These are phyloP conservation scores for Phasia obesa DNA, from an alignment of 2,888 invertebrate genomes.

Conservation along the genomic window DNA sequence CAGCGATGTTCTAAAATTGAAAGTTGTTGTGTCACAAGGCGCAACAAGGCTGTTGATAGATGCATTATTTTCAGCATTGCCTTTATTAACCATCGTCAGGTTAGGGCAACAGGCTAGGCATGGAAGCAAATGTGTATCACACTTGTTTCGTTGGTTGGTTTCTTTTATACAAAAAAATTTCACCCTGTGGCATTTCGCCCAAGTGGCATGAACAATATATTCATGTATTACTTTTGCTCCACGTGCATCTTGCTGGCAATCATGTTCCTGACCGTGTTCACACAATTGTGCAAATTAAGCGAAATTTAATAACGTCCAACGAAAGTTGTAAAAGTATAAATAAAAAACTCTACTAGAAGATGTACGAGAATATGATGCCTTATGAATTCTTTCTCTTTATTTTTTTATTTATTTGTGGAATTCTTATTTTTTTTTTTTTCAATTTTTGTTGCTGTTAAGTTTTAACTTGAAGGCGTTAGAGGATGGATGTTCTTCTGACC, in stretches of 20 bases:
- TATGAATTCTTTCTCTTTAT: constrained; percentile 15
- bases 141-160: no score
- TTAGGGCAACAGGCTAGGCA: no score
- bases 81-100: no score
- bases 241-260: constrained; percentile 57
- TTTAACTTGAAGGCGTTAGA: constrained; percentile 32
- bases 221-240: neutral
- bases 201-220: neutral
- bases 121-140: no score
- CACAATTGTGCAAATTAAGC: constrained; percentile 70
- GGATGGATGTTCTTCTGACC: neutral
- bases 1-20: no score
- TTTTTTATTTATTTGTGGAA: neutral
- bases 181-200: neutral
- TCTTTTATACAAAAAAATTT: neutral
- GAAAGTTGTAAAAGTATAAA: constrained; percentile 37
- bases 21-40: no score
- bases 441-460: neutral
- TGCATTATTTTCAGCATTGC: no score
- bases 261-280: constrained; percentile 56
- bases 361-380: constrained; percentile 27
- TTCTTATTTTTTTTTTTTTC: neutral
- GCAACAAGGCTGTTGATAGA: no score
- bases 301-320: constrained; percentile 66
- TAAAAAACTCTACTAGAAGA: constrained; percentile 40